Conservation (phyloP, 2,797 vertebrate species). For the Siniperca scherzeri region DNA sequence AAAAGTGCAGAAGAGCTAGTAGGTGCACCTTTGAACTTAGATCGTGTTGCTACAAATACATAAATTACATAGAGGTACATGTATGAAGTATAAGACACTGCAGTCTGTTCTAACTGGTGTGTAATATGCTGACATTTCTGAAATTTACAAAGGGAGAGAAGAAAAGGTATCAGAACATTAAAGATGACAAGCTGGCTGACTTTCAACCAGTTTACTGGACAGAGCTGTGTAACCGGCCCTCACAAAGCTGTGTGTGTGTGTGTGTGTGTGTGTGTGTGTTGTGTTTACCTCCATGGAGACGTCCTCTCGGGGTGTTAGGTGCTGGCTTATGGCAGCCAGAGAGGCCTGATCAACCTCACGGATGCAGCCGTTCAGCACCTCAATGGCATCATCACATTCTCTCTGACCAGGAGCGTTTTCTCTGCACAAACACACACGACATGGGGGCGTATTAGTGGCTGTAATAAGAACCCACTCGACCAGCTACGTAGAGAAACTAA, state of each 20-base stretch:
- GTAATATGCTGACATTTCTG: no score
- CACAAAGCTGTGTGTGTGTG: not conserved
- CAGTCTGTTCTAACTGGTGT: not conserved
- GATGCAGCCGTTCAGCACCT: slow-evolving; percentile 93
- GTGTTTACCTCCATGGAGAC: slow-evolving; percentile 94
- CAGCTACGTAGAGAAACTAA: not conserved
- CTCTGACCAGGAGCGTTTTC: slow-evolving; percentile 98
- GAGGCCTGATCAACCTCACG: slow-evolving; percentile 98
- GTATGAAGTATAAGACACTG: not conserved
- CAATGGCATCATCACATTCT: slow-evolving; percentile 96
- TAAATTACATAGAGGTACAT: no score
- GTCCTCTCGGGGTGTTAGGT: slow-evolving; percentile 94
- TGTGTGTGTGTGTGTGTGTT: not conserved
- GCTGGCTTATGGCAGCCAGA: slow-evolving; percentile 96
- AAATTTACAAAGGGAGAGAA: not conserved
- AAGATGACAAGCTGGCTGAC: no score
- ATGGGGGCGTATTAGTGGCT: not conserved
- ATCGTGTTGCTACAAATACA: not conserved
- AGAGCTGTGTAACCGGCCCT: no score
- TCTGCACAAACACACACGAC: slow-evolving; percentile 77
- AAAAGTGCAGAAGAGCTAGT: not conserved
- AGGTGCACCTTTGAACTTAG: not conserved
- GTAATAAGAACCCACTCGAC: not conserved
- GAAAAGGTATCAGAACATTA: no score
- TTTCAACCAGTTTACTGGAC: no score